A percentile compares a stretch with the other conserved stretches of the same genome.
Conservation (phyloP, 2,113 vertebrate species). For the Uria aalge region DNA sequence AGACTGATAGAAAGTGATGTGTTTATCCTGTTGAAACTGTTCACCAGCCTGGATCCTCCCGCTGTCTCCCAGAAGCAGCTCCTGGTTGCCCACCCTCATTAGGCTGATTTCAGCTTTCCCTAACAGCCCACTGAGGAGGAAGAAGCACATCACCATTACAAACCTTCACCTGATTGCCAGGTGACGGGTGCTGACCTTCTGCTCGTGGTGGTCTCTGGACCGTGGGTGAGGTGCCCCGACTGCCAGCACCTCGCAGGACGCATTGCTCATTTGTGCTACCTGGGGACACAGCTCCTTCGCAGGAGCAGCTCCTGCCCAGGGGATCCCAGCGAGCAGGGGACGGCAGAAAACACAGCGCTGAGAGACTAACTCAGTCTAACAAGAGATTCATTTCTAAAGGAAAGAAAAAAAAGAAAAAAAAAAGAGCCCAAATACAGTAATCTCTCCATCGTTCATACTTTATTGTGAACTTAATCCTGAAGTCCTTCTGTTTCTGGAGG, state of each 20-base stretch:
- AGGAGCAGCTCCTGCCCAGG: neutral
- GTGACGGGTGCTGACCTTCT: neutral
- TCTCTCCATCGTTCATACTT: neutral
- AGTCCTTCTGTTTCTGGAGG: neutral
- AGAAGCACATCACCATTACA: neutral
- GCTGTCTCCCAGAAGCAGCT: neutral
- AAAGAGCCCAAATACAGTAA: neutral
- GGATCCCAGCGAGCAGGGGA: neutral
- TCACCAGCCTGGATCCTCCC: neutral
- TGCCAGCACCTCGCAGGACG: neutral
- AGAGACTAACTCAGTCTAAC: neutral
- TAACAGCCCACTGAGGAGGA: accelerated
- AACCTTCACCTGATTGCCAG: neutral
- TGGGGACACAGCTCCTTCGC: neutral
- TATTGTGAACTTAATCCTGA: neutral
- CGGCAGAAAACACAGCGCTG: neutral
- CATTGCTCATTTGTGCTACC: accelerated
- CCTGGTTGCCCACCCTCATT: neutral
- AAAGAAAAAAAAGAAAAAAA: neutral
- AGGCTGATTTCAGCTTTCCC: neutral
- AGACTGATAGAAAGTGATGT: constrained; percentile 1
- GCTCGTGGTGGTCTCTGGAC: accelerated
- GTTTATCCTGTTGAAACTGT: neutral
- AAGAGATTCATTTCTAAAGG: neutral
- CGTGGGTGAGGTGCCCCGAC: neutral